Evolutionary conservation across 1,140 invertebrate species (phyloP), one percentile per base, ranked within the genome.

Genomic region (Littorina saxatilis): DNA sequence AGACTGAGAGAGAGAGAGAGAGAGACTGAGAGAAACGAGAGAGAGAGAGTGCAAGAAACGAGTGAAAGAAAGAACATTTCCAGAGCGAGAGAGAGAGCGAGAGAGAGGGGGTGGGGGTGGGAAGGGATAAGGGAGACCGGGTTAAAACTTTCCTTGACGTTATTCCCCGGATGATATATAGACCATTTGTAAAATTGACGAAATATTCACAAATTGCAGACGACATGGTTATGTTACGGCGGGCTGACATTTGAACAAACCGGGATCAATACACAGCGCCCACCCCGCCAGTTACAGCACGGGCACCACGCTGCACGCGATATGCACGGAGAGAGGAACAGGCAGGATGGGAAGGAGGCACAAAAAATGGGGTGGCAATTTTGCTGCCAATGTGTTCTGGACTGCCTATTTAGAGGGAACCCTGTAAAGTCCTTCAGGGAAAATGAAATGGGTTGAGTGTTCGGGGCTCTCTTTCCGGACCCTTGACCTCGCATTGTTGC

Each of bases 131-230:
- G 20, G 47, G 9, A 50, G 20, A 50, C 9, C 9, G 47, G 47
- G 9, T 50, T 11, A 50, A 50, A 23, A 9, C 55, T 4, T 13
- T 4, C 27, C 4, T n/a, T 23, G 55, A 58, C 55, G 17, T 20
- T 58, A 66, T 32, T 27, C 68, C 58, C 27, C 58, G 2, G 68
- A 43, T 72, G 68, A 72, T 43, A 23, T 72, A 72, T 72, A 72
- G 37, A n/a, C 68, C 37, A 40, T 20, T 40, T 20, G 68, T 72
- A 72, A 43, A 72, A 37, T 72, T 72, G 68, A 72, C 68, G 39
- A 72, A 72, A 72, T 35, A 43, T 72, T 72, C 68, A 32, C 68
- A 72, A 72, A 72, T 72, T 72, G 37, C 37, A 72, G 68, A 20
- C 37, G 68, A 72, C 68, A 72, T 43, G 68, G 29, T 72, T 72